A percentile compares a stretch with the other conserved stretches of the same genome.
These are phyloP conservation scores for Azemiops feae DNA, from an alignment of 2,113 vertebrate species.

Conservation along the genomic window DNA sequence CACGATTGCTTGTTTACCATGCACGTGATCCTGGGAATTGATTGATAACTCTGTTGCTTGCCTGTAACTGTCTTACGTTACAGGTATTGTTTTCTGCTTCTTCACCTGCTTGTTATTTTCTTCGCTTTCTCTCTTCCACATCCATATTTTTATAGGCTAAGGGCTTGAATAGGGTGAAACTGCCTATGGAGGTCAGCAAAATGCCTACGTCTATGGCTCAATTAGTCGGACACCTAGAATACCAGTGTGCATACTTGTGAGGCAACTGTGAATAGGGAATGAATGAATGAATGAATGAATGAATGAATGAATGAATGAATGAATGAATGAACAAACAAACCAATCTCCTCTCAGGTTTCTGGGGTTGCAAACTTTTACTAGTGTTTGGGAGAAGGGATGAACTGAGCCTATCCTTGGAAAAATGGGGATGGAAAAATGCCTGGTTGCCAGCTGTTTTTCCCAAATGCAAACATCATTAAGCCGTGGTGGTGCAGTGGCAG, in stretches of 20 bases:
- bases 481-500: no score
- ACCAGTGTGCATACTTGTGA: not conserved
- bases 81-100: not conserved
- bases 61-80: not conserved
- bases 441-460: not conserved
- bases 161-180: not conserved
- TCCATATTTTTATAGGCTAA: not conserved
- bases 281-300: not conserved
- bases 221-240: not conserved
- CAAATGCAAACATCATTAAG: not conserved
- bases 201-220: not conserved
- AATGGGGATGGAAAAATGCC: not conserved
- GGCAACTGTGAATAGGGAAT: not conserved
- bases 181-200: not conserved
- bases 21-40: not conserved
- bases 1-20: not conserved
- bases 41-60: not conserved
- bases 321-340: no score
- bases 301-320: not conserved
- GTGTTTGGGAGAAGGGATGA: not conserved
- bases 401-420: not conserved
- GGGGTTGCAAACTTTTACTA: not conserved
- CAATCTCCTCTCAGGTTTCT: not conserved
- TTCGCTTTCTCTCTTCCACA: not conserved
- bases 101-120: not conserved